Percentiles rank a stretch among this genome's conserved stretches.
These are phyloP conservation scores for Eptatretus burgeri DNA, from an alignment of 2,113 vertebrate genomes.

Conservation along the genomic window DNA sequence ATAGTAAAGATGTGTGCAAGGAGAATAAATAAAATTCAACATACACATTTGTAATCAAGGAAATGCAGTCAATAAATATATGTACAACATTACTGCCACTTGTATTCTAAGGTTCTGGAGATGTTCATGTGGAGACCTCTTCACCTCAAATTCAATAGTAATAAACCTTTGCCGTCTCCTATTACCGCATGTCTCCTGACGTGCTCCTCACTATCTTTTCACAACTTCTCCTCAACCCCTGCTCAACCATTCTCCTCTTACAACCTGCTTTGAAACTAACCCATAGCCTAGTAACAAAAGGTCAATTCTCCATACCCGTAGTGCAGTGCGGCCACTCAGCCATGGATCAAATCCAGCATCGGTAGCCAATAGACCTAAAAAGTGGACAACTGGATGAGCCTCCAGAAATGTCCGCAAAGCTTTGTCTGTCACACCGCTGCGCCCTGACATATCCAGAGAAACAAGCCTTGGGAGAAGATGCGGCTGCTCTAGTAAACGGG, in stretches of 20 bases:
- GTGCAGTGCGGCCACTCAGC: slow-evolving; percentile 53
- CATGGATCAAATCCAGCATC: slow-evolving; percentile 81
- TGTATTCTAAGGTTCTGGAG: too few relatives aligned
- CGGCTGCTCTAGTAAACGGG: slow-evolving; percentile 53
- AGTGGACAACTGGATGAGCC: slow-evolving; percentile 71
- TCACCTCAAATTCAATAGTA: too few relatives aligned
- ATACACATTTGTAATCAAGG: too few relatives aligned
- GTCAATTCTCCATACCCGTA: slow-evolving; percentile 38
- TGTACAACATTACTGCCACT: too few relatives aligned
- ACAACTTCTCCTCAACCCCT: not conserved
- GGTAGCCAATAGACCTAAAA: slow-evolving; percentile 69
- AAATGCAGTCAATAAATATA: too few relatives aligned
- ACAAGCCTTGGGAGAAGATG: slow-evolving; percentile 50
- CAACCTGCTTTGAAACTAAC: not conserved
- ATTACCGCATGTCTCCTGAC: slow-evolving; percentile 4
- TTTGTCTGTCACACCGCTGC: slow-evolving; percentile 70
- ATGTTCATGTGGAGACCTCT: too few relatives aligned
- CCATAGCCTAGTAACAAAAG: not conserved
- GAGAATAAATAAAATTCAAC: too few relatives aligned
- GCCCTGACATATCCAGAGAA: slow-evolving; percentile 73
- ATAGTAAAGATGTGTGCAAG: too few relatives aligned
- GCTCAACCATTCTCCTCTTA: not conserved
- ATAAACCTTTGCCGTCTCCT: not conserved
- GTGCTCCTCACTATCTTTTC: slow-evolving; percentile 2
- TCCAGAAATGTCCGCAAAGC: slow-evolving; percentile 55